These are phyloP conservation scores for Microctenopoma lineatum DNA, from an alignment of 2,797 vertebrate genomes.

Conservation along the genomic window DNA sequence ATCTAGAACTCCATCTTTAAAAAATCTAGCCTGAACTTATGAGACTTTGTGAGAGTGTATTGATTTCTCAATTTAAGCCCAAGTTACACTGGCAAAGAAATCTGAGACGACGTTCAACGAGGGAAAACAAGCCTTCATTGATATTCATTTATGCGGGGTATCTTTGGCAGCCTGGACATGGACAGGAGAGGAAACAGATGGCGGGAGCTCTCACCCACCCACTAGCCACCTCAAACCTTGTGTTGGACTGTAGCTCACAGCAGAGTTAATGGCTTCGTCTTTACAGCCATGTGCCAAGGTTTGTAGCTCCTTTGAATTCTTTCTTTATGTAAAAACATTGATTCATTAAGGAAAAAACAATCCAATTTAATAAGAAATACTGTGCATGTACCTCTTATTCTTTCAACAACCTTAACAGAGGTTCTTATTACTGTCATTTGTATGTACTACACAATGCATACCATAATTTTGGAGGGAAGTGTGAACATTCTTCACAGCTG, in stretches of 20 bases:
- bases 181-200: slow-evolving; percentile 73
- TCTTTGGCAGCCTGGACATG: slow-evolving; percentile 51
- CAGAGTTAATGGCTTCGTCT: not conserved
- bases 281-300: slow-evolving; percentile 13
- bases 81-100: slow-evolving; percentile 11
- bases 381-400: too few species aligned
- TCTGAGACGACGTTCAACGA: slow-evolving; percentile 15
- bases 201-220: slow-evolving; percentile 52
- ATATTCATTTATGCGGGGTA: slow-evolving; percentile 59
- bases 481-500: slow-evolving; percentile 89
- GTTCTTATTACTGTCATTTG: not conserved
- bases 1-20: not conserved
- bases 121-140: slow-evolving; percentile 46
- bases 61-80: slow-evolving; percentile 18
- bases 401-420: too few species aligned
- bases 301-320: slow-evolving; percentile 1
- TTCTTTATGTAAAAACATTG: not conserved
- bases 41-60: not conserved
- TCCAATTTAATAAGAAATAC: too few species aligned
- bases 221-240: slow-evolving; percentile 36
- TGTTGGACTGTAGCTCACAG: not conserved
- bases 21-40: slow-evolving; percentile 4
- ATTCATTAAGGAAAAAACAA: too few species aligned
- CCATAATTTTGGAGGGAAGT: slow-evolving; percentile 85
- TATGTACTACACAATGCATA: slow-evolving; percentile 44